A percentile compares a stretch with the other conserved stretches of the same genome.
phyloP scores from a whole-genome alignment of 2,797 vertebrate species.

The Rhinogobio ventralis region DNA sequence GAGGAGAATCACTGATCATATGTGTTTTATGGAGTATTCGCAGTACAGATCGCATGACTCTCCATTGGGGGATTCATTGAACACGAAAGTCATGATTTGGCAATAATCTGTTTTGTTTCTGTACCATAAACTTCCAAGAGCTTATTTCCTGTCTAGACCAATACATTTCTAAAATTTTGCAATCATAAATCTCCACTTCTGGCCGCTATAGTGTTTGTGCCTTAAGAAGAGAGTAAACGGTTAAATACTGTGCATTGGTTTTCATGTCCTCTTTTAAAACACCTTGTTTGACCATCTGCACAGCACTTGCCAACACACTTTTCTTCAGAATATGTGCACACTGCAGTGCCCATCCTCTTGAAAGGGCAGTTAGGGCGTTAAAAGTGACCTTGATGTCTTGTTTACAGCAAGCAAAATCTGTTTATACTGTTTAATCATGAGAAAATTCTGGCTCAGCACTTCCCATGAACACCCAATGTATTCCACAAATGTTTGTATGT shows the following conservation, averaged over 20 bases:
- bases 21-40: conserved; percentile 1
- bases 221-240: conserved; percentile 18
- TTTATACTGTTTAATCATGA: not conserved
- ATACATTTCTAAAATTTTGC: conserved; percentile 28
- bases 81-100: conserved; percentile 44
- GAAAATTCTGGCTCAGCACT: not conserved
- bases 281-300: not conserved
- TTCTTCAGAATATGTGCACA: not conserved
- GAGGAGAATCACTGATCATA: not conserved
- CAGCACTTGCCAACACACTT: not conserved
- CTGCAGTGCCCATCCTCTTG: not conserved
- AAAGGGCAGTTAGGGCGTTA: not conserved
- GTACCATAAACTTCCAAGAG: conserved; percentile 15
- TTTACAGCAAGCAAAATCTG: not conserved
- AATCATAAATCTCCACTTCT: not conserved
- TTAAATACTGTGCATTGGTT: conserved; percentile 24
- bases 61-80: conserved; percentile 5
- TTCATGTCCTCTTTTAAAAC: conserved; percentile 28
- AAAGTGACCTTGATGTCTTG: not conserved
- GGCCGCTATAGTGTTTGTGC: conserved; percentile 20
- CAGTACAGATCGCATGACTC: conserved; percentile 28
- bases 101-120: conserved; percentile 45
- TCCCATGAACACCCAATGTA: not conserved
- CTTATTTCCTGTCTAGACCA: conserved; percentile 58
- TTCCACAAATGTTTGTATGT: not conserved